A percentile compares a stretch with the other conserved stretches of the same genome.
These are phyloP conservation scores for Oryzias celebensis DNA, from an alignment of 2,113 vertebrate species.

Conservation along the genomic window DNA sequence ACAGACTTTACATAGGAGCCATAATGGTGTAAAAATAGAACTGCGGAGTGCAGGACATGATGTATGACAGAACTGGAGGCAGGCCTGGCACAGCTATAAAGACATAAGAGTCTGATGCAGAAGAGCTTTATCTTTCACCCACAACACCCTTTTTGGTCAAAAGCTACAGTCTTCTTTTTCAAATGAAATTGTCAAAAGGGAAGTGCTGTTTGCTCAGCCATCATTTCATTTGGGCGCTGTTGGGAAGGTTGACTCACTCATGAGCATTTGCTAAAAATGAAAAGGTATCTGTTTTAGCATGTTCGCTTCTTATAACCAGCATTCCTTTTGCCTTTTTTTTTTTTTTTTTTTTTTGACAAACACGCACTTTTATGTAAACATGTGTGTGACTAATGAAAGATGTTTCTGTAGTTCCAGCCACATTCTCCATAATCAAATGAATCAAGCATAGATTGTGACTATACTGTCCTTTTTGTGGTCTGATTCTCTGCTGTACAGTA, in stretches of 20 bases:
- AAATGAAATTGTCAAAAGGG: slow-evolving; percentile 33
- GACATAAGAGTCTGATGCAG: slow-evolving; percentile 36
- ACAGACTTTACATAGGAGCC: slow-evolving; percentile 10
- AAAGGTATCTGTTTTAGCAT: background rate
- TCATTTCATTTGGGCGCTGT: slow-evolving; percentile 26
- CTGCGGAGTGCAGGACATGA: slow-evolving; percentile 52
- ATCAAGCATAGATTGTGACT: no score
- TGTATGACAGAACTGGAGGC: slow-evolving; percentile 59
- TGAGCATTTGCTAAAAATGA: background rate
- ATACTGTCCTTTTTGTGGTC: no score
- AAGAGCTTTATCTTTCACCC: slow-evolving; percentile 57
- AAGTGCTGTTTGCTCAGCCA: slow-evolving; percentile 37
- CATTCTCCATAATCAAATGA: no score
- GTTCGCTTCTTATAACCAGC: no score
- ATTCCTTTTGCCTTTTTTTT: no score
- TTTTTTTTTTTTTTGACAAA: no score
- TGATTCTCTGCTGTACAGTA: no score
- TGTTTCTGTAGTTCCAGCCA: no score
- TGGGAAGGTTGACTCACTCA: slow-evolving; percentile 28
- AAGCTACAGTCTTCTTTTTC: slow-evolving; percentile 35
- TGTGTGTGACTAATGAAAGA: no score
- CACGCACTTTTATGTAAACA: no score
- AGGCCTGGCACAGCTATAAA: slow-evolving; percentile 57
- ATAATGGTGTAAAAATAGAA: slow-evolving; percentile 23
- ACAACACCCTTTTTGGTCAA: slow-evolving; percentile 40